phyloP scores from a whole-genome alignment of 2,797 vertebrate genomes.

The Scarus forsteni region DNA sequence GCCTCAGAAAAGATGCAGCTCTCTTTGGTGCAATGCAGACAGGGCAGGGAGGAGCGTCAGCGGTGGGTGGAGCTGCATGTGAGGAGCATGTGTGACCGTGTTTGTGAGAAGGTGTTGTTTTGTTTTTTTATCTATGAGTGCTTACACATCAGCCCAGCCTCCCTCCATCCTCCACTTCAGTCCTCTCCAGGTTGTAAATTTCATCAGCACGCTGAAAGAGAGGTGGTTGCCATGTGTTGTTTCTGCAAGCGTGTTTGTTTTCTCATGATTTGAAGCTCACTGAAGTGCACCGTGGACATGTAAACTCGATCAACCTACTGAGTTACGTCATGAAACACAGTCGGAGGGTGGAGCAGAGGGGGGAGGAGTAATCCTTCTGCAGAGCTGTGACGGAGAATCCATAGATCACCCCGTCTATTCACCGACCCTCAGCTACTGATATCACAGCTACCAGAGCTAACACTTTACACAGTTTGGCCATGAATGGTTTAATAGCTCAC shows the following conservation, averaged over 20 bases:
- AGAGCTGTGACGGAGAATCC: conserved; percentile 65
- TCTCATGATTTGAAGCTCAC: not conserved
- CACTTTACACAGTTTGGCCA: conserved; percentile 1
- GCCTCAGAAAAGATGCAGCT: conserved; percentile 68
- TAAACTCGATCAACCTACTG: conserved; percentile 34
- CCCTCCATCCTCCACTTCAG: not conserved
- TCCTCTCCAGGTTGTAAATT: conserved; percentile 43
- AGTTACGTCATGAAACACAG: conserved; percentile 60
- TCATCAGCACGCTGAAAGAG: conserved; percentile 17
- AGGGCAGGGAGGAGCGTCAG: conserved; percentile 62
- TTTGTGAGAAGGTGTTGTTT: conserved; percentile 46
- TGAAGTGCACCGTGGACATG: conserved; percentile 11
- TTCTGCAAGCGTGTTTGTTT: conserved; percentile 8
- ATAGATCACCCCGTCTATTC: conserved; percentile 49
- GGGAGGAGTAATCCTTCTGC: conserved; percentile 49
- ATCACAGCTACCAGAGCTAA: not conserved
- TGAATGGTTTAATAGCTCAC: not conserved
- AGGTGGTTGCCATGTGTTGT: conserved; percentile 36
- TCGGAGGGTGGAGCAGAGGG: conserved; percentile 33
- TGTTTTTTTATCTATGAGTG: conserved; percentile 47
- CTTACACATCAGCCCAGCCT: conserved; percentile 27
- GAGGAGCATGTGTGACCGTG: conserved; percentile 21
- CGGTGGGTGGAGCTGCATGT: conserved; percentile 58
- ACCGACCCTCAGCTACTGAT: not conserved
- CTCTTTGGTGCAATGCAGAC: conserved; percentile 84